phyloP scores from a whole-genome alignment of 2,113 vertebrate genomes.

The Cyprinodon tularosa region DNA sequence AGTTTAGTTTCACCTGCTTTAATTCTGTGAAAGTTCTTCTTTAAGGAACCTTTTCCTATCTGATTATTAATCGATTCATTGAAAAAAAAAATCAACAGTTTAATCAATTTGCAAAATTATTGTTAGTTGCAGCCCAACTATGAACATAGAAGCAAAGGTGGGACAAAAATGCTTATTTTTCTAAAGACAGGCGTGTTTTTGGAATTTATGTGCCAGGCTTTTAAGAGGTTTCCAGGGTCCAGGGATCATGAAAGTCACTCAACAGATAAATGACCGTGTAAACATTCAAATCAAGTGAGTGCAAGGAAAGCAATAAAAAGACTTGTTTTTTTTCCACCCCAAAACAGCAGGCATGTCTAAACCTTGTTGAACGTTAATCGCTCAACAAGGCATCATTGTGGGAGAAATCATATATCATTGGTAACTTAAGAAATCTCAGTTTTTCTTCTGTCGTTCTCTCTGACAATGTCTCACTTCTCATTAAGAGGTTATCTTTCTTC shows the following conservation, averaged over 20 bases:
- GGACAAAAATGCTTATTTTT: slow-evolving; percentile 22
- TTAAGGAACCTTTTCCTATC: too few relatives aligned
- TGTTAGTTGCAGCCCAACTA: too few relatives aligned
- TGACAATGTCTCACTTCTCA: not conserved
- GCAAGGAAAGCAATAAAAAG: slow-evolving; percentile 51
- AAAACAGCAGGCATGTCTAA: slow-evolving; percentile 31
- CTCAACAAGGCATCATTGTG: not conserved
- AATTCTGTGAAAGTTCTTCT: too few relatives aligned
- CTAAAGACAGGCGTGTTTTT: slow-evolving; percentile 24
- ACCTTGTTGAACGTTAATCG: slow-evolving; percentile 4
- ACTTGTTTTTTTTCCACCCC: slow-evolving; percentile 13
- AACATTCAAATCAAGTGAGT: slow-evolving; percentile 48
- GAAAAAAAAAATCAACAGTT: too few relatives aligned
- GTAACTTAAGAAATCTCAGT: slow-evolving; percentile 1
- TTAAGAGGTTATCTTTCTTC: not conserved
- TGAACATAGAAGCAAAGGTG: slow-evolving; percentile 1
- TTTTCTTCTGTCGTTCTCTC: not conserved
- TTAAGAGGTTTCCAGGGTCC: slow-evolving; percentile 48
- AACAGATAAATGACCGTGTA: slow-evolving; percentile 50
- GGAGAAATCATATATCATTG: not conserved
- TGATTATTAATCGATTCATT: too few relatives aligned
- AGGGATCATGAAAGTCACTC: slow-evolving; percentile 58
- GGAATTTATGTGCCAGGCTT: slow-evolving; percentile 37
- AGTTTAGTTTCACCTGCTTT: too few relatives aligned
- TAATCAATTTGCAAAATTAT: too few relatives aligned